Conservation (phyloP, 2,113 vertebrate genomes). For the Delphinapterus leucas region DNA sequence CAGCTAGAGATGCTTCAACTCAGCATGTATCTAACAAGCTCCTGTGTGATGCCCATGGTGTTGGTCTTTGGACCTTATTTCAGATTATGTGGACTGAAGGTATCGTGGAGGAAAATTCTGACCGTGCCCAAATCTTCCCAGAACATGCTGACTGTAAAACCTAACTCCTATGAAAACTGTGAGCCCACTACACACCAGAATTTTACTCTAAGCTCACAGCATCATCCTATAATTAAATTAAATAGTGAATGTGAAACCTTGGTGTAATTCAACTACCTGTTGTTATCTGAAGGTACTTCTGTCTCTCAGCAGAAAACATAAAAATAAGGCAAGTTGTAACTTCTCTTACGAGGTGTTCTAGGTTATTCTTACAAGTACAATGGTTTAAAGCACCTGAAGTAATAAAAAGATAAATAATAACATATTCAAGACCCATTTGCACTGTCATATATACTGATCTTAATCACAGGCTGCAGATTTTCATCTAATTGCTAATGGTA, state of each 20-base stretch:
- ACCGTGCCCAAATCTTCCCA: neutral
- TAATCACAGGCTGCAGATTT: slow-evolving; percentile 61
- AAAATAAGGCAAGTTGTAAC: neutral
- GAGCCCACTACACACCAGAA: neutral
- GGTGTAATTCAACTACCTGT: neutral
- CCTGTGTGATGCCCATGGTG: neutral
- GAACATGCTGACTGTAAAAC: neutral
- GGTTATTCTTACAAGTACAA: neutral
- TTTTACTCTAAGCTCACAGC: neutral
- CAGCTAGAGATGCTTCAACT: neutral
- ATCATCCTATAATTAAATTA: neutral
- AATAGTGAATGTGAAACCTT: neutral
- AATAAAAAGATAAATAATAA: slow-evolving; percentile 50
- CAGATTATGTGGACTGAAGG: neutral
- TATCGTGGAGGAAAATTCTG: neutral
- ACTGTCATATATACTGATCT: slow-evolving; percentile 50
- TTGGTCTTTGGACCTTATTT: neutral
- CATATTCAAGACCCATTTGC: slow-evolving; percentile 35
- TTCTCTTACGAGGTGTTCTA: neutral
- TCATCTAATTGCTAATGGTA: slow-evolving; percentile 52
- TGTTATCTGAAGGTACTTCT: slow-evolving; percentile 9
- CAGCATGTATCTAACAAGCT: neutral
- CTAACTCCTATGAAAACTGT: neutral
- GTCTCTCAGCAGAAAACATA: neutral
- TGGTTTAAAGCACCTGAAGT: neutral